Conservation (phyloP, 2,888 invertebrate genomes). For the Eupithecia subfuscata region DNA sequence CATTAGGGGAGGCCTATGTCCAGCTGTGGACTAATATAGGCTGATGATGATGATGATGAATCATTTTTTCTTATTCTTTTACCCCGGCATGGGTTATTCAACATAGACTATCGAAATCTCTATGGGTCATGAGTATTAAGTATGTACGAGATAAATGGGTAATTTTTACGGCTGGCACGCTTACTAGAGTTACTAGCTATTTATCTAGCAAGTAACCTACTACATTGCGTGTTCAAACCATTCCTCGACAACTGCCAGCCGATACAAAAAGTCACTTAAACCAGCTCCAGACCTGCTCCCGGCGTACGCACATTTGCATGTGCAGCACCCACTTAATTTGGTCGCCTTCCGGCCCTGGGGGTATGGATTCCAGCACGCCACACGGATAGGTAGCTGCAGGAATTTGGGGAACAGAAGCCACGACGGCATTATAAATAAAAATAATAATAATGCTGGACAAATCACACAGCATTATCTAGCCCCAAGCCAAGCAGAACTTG, state of each 20-base stretch:
- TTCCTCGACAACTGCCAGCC: not conserved
- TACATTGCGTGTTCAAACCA: constrained; percentile 7
- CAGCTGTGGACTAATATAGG: no score
- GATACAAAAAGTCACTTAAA: constrained; percentile 23
- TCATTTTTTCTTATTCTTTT: no score
- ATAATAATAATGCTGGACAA: no score
- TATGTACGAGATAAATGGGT: not conserved
- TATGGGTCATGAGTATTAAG: no score
- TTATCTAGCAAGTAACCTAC: not conserved
- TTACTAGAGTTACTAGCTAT: not conserved
- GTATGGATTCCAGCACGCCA: constrained; percentile 44
- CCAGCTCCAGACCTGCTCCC: constrained; percentile 33
- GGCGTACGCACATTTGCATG: constrained; percentile 43
- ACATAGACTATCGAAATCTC: no score
- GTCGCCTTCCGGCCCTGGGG: constrained; percentile 46
- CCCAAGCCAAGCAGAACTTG: no score
- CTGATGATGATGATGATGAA: no score
- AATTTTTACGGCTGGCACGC: not conserved
- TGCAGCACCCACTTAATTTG: constrained; percentile 39
- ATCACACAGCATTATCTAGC: no score
- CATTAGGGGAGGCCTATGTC: no score
- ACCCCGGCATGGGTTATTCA: no score
- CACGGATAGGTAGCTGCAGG: not conserved
- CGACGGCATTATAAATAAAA: no score
- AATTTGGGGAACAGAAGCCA: constrained; percentile 12